Evolutionary conservation across 2,113 vertebrate species (phyloP).

Genomic region (Willisornis vidua): DNA sequence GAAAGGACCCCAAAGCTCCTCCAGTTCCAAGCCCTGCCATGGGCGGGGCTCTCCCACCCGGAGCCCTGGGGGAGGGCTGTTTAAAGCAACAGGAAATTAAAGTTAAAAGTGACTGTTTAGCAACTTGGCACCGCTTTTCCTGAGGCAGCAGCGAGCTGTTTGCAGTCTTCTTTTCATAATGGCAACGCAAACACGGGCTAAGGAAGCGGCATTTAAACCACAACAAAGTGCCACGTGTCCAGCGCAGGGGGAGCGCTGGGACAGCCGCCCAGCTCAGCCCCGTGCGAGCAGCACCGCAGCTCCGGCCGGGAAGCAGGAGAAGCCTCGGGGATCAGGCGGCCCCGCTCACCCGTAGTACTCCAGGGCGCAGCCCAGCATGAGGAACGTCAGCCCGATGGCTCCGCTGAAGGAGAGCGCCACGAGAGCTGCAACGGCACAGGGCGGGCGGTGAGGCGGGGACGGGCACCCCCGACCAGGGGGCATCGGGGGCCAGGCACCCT

Average conservation of each 20-base stretch:
- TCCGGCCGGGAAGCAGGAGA: background rate
- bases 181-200: rapidly evolving
- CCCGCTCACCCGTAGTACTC: slow-evolving; percentile 88
- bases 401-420: slow-evolving; percentile 93
- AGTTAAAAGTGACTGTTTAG: rapidly evolving
- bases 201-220: background rate
- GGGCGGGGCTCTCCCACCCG: background rate
- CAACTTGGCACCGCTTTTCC: background rate
- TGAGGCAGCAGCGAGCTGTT: rapidly evolving
- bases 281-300: too few species aligned
- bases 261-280: background rate
- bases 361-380: slow-evolving; percentile 92
- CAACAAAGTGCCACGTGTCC: background rate
- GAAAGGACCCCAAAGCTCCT: background rate
- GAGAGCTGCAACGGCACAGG: slow-evolving; percentile 80
- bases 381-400: slow-evolving; percentile 93
- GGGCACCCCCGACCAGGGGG: background rate
- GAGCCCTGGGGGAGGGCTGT: rapidly evolving
- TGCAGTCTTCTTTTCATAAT: rapidly evolving
- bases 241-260: background rate
- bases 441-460: background rate
- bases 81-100: background rate
- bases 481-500: too few species aligned
- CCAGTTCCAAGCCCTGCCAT: background rate
- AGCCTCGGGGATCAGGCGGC: background rate